Evolutionary conservation across 2,113 vertebrate genomes (phyloP).

Genomic region (Syrrhaptes paradoxus): DNA sequence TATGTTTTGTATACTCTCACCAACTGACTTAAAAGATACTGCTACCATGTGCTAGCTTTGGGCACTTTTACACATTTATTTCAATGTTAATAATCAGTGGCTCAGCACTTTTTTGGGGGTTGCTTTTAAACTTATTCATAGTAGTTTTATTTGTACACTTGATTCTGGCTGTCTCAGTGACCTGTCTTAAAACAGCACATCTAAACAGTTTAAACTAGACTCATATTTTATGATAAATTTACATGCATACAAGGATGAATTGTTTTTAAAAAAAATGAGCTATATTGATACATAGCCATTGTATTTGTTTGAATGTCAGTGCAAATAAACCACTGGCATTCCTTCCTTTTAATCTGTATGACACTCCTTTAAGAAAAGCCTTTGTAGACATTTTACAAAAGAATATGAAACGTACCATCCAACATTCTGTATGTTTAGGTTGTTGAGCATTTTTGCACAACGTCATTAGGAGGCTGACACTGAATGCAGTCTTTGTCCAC

Average conservation of each 20-base stretch:
- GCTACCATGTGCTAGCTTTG: slow-evolving; percentile 77
- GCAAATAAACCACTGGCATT: slow-evolving; percentile 74
- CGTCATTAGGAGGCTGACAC: slow-evolving; percentile 81
- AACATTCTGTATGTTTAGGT: slow-evolving; percentile 81
- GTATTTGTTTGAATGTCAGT: slow-evolving; percentile 70
- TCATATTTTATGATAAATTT: slow-evolving; percentile 74
- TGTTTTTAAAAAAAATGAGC: slow-evolving; percentile 59
- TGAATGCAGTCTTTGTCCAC: slow-evolving; percentile 79
- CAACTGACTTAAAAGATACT: slow-evolving; percentile 83
- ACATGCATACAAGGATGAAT: slow-evolving; percentile 65
- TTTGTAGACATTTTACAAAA: slow-evolving; percentile 79
- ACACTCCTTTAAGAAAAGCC: slow-evolving; percentile 74
- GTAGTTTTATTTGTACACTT: slow-evolving; percentile 83
- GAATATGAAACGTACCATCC: slow-evolving; percentile 77
- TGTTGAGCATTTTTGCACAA: slow-evolving; percentile 88
- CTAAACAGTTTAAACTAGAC: slow-evolving; percentile 82
- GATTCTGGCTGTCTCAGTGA: slow-evolving; percentile 72
- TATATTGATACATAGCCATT: slow-evolving; percentile 66
- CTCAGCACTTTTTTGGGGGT: slow-evolving; percentile 77
- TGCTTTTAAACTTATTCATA: slow-evolving; percentile 76
- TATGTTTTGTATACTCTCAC: slow-evolving; percentile 84
- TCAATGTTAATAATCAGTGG: slow-evolving; percentile 84
- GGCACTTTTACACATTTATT: slow-evolving; percentile 88
- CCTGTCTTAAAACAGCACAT: slow-evolving; percentile 88
- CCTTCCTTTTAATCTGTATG: slow-evolving; percentile 74